phyloP scores from a whole-genome alignment of 2,888 invertebrate genomes.

The Archips crataeganus region DNA sequence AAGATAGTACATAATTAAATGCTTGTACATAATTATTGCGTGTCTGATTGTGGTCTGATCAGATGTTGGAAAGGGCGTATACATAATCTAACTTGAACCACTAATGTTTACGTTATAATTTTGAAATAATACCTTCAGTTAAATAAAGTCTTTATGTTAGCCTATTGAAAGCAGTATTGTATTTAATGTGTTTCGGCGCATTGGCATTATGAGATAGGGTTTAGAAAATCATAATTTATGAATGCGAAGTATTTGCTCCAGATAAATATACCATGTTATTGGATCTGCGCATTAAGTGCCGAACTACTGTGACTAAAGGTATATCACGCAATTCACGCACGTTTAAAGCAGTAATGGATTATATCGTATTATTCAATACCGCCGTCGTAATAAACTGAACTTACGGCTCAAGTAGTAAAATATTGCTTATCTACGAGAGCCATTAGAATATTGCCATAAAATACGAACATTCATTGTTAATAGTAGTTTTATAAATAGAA shows the following conservation, averaged over 20 bases:
- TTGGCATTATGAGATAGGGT: not conserved
- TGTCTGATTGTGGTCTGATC: no score
- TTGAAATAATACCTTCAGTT: no score
- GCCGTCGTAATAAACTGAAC: conserved; percentile 26
- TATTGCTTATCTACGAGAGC: conserved; percentile 25
- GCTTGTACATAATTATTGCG: not conserved
- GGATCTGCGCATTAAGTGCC: conserved; percentile 9
- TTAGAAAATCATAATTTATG: not conserved
- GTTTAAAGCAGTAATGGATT: conserved; percentile 16
- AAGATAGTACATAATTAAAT: not conserved
- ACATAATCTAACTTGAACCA: no score
- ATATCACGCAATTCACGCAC: conserved; percentile 37
- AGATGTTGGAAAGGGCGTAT: no score
- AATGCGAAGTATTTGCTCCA: not conserved
- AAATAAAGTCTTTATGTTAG: no score
- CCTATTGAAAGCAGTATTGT: no score
- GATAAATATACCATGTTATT: conserved; percentile 14
- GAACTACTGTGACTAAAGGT: conserved; percentile 29
- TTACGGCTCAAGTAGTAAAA: conserved; percentile 31
- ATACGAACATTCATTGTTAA: conserved; percentile 23
- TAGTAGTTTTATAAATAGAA: conserved; percentile 1
- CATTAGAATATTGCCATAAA: conserved; percentile 24
- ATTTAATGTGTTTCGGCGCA: not conserved
- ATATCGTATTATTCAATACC: conserved; percentile 23
- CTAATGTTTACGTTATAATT: no score